Conservation (phyloP, 2,797 vertebrate genomes). For the Oreortyx pictus region DNA sequence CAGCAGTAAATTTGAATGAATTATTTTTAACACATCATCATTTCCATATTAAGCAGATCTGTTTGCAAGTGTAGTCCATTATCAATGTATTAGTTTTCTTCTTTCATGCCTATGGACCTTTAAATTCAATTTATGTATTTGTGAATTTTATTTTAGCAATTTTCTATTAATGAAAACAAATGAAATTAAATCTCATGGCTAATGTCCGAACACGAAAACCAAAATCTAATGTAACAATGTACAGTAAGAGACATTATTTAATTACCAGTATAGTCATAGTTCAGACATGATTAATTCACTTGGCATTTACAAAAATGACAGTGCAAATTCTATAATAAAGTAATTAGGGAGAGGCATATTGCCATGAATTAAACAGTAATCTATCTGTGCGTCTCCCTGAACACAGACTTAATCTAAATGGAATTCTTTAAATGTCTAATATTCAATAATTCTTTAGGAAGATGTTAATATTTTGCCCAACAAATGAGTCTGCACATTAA, state of each 20-base stretch:
- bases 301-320: conserved; percentile 39
- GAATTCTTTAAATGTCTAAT: not conserved
- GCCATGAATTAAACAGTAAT: not conserved
- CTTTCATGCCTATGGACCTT: not conserved
- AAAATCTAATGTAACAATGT: not conserved
- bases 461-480: not conserved
- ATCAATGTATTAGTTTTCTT: not conserved
- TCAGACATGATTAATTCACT: conserved; percentile 43
- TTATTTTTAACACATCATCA: not conserved
- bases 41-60: not conserved
- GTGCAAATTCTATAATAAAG: conserved; percentile 1
- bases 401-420: not conserved
- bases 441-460: not conserved
- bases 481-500: accelerated
- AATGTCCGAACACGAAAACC: not conserved
- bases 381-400: not conserved
- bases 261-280: conserved; percentile 10
- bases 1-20: not conserved
- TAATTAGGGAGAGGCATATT: not conserved
- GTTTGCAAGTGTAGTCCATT: not conserved
- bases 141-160: conserved; percentile 13
- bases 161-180: conserved; percentile 23
- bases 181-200: not conserved
- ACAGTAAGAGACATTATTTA: conserved; percentile 8
- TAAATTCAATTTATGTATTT: conserved; percentile 46